phyloP scores from a whole-genome alignment of 2,113 vertebrate genomes.

The Oreamnos americanus region DNA sequence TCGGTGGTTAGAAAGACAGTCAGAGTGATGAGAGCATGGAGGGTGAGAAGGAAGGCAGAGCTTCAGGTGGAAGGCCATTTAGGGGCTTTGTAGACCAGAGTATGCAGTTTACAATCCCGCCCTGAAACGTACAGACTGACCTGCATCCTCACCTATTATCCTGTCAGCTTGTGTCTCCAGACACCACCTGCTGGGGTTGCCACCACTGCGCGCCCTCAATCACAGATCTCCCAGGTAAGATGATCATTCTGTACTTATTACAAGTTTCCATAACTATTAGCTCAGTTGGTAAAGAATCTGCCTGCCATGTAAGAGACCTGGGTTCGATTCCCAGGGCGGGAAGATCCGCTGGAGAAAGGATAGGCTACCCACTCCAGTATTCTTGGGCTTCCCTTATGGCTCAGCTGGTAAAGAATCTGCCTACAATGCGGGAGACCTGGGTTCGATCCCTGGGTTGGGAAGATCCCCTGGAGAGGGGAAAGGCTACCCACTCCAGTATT shows the following conservation, averaged over 20 bases:
- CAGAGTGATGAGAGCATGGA: too few species aligned
- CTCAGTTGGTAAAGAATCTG: neutral
- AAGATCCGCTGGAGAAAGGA: neutral
- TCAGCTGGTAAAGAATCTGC: neutral
- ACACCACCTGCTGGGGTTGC: neutral
- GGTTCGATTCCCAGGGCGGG: accelerated
- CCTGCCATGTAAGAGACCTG: neutral
- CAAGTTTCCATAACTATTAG: neutral
- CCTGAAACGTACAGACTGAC: neutral
- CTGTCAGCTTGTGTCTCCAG: neutral
- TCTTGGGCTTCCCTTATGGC: neutral
- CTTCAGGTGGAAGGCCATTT: neutral
- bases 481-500: neutral
- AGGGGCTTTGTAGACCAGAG: neutral
- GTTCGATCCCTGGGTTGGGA: neutral
- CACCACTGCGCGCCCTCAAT: neutral
- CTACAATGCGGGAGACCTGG: neutral
- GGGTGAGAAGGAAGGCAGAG: neutral
- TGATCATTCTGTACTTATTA: neutral
- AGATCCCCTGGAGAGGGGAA: neutral
- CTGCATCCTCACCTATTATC: neutral
- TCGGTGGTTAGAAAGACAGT: neutral
- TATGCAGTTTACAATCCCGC: neutral
- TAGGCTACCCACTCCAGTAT: neutral
- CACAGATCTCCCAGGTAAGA: neutral